Base-by-base conservation (phyloP, 2,113 vertebrate genomes). In the Heptranchias perlo region DNA sequence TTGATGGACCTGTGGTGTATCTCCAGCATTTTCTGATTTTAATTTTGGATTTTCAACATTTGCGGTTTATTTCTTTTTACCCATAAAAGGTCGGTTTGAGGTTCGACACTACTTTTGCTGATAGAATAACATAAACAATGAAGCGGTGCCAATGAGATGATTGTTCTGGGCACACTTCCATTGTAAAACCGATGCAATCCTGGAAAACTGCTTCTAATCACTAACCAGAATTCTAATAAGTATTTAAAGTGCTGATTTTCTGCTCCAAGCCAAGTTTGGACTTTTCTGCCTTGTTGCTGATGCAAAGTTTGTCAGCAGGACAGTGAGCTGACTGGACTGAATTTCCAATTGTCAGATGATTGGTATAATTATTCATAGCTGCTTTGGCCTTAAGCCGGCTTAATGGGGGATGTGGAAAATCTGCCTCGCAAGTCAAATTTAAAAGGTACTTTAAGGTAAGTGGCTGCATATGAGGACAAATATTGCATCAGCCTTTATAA, bases 401-500 rank as follows among this genome's bases (percentile, higher is more conserved):
- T 58, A 93, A 62, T 62, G 54, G 18, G 31, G 89, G 84, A 64
- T 35, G 35, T 3, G 7, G n/a, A 39, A 62, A 62, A 92, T 11
- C 86, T 58, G 10, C 25, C 87, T 52, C 13, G 13, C 52, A n/a
- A 11, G 31, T 58, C 31, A 58, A 91, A 58, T 58, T 35, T 91
- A 16, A 58, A 31, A 58, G 87, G 28, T 35, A 35, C 3, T 91
- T 25, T 58, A 44, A 78, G 39, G 39, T 82, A 39, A 82, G 16
- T 47, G 28, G 87, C 52, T n/a, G 28, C 28, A 58, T 35, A 35
- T 13, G 52, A 65, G 39, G 44, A 65, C 92, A 44, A 94, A 1
- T 67, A 39, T 44, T 94, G 92, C 8, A 65, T 64, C 61, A 94
- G n/a, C 2, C 82, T 91, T 94, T 64, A 94, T 8, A 94, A 94